phyloP scores from a whole-genome alignment of 2,113 vertebrate species.

The Suricata suricatta region DNA sequence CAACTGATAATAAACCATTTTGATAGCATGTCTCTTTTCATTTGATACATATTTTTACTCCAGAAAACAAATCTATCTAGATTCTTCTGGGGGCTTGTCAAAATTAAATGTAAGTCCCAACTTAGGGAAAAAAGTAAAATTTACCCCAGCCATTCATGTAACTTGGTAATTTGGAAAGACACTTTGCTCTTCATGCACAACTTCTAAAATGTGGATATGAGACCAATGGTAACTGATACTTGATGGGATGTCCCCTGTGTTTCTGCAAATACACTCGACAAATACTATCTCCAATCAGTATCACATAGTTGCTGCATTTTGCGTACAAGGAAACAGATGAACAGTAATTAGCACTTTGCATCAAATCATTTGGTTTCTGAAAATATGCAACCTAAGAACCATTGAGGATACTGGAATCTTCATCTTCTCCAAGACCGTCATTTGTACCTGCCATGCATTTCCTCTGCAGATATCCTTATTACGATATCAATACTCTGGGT shows the following conservation, averaged over 20 bases:
- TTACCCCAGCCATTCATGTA: not conserved
- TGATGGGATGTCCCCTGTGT: not conserved
- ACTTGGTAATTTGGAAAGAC: not conserved
- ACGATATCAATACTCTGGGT: too few species aligned
- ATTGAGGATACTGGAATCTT: not conserved
- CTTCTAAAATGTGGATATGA: not conserved
- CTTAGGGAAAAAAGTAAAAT: conserved; percentile 16
- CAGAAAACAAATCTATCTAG: not conserved
- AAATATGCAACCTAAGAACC: not conserved
- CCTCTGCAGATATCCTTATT: not conserved
- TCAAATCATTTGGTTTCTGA: not conserved
- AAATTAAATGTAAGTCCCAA: not conserved
- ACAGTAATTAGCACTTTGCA: not conserved
- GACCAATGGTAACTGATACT: not conserved
- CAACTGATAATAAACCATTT: conserved; percentile 9
- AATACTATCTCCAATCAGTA: not conserved
- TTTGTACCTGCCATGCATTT: not conserved
- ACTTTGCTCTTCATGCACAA: not conserved
- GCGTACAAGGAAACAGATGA: not conserved
- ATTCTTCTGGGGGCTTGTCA: not conserved
- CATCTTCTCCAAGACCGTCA: not conserved
- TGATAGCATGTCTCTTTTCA: not conserved
- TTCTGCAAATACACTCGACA: not conserved
- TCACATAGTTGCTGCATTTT: not conserved
- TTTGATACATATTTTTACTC: conserved; percentile 27